Evolutionary conservation across 2,797 vertebrate genomes (phyloP).

Genomic region (Hirundo rustica): DNA sequence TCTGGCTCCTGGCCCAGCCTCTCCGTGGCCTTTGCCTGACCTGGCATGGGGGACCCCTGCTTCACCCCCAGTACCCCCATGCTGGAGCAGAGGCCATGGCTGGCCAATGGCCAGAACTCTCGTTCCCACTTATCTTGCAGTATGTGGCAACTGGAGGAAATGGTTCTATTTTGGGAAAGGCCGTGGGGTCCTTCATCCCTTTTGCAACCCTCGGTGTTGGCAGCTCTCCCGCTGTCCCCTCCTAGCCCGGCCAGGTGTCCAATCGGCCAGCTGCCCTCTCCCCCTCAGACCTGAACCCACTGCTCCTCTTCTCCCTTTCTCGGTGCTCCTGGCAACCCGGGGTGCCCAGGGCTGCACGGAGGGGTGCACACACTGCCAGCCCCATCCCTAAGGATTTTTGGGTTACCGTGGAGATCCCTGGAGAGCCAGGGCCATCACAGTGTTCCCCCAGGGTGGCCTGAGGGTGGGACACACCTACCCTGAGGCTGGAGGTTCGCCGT

Average conservation of each 20-base stretch:
- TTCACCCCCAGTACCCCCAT: too few relatives aligned
- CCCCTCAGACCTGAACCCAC: neutral
- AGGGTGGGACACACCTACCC: neutral
- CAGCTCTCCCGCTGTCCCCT: neutral
- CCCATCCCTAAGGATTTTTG: too few relatives aligned
- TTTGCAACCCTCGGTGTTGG: neutral
- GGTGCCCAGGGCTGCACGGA: neutral
- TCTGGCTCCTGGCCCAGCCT: too few relatives aligned
- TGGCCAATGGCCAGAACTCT: neutral
- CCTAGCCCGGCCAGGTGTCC: neutral
- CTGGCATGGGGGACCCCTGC: neutral
- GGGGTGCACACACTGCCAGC: neutral
- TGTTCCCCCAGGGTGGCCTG: too few relatives aligned
- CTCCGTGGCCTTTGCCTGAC: too few relatives aligned
- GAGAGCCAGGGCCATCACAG: neutral
- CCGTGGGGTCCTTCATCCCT: neutral
- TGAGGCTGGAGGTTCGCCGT: neutral
- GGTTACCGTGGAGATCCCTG: neutral
- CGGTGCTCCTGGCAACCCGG: rapidly evolving
- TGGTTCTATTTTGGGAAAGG: neutral
- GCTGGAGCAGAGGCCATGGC: neutral
- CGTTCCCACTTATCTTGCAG: neutral
- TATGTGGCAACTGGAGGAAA: neutral
- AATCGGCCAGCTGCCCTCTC: neutral
- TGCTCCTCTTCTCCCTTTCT: neutral